Conservation (phyloP, 2,113 vertebrate genomes). For the Camelus bactrianus region DNA sequence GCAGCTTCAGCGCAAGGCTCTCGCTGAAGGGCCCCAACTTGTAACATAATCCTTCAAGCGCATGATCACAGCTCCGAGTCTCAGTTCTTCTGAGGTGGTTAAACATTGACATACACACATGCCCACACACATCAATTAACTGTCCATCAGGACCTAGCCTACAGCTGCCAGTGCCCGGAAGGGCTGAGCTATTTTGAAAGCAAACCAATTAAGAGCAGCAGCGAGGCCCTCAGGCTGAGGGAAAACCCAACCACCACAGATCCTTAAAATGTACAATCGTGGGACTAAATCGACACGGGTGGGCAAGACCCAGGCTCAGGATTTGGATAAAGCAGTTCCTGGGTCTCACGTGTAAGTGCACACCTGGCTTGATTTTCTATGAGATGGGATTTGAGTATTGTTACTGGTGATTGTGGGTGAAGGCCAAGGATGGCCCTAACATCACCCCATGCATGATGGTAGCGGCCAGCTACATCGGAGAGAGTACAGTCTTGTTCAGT, state of each 20-base stretch:
- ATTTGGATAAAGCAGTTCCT: neutral
- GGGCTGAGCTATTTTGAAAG: conserved; percentile 74
- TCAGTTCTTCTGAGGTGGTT: conserved; percentile 65
- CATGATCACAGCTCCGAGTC: neutral
- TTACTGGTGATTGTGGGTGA: neutral
- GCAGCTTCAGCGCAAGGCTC: neutral
- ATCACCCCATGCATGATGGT: neutral
- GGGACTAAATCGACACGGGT: neutral
- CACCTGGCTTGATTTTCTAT: neutral
- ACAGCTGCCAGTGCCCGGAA: conserved; percentile 55
- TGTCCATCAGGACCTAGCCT: conserved; percentile 49
- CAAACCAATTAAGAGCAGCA: conserved; percentile 63
- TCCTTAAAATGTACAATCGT: conserved; percentile 1
- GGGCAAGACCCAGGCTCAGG: neutral
- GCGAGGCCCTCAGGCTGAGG: conserved; percentile 57
- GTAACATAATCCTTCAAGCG: neutral
- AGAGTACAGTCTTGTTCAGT: neutral
- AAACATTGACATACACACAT: conserved; percentile 68
- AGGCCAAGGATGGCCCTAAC: neutral
- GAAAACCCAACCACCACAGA: conserved; percentile 34
- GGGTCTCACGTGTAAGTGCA: neutral
- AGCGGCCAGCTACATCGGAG: neutral
- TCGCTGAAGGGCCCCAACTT: neutral
- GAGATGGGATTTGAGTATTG: neutral
- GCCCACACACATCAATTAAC: conserved; percentile 43